Evolutionary conservation across 2,113 vertebrate genomes (phyloP).

Genomic region (Periophthalmus modestus): DNA sequence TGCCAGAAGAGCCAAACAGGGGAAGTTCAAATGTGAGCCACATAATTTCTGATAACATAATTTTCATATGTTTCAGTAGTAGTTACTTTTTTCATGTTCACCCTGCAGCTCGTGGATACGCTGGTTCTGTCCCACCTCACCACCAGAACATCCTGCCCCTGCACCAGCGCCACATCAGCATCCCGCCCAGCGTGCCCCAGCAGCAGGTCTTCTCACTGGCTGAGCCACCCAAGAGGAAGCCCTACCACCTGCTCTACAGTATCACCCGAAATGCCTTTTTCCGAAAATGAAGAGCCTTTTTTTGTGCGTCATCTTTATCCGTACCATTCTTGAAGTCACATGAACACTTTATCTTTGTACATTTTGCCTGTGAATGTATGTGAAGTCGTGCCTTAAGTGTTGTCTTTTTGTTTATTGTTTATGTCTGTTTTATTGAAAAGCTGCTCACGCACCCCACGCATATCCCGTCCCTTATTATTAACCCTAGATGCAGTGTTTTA

Average conservation of each 20-base stretch:
- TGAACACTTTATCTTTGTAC: conserved; percentile 40
- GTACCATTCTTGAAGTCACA: conserved; percentile 49
- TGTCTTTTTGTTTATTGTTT: conserved; percentile 27
- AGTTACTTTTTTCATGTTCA: conserved; percentile 7
- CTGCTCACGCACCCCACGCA: conserved; percentile 55
- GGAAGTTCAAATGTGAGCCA: conserved; percentile 89
- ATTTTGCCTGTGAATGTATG: conserved; percentile 42
- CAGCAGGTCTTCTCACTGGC: conserved; percentile 95
- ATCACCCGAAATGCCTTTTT: conserved; percentile 89
- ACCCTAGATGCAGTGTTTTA: conserved; percentile 40
- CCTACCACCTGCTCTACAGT: conserved; percentile 88
- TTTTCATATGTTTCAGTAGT: neutral
- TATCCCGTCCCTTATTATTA: conserved; percentile 27
- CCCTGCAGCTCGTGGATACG: conserved; percentile 81
- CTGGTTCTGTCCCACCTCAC: conserved; percentile 76
- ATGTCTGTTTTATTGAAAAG: conserved; percentile 52
- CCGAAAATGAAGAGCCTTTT: conserved; percentile 78
- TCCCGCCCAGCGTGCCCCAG: conserved; percentile 92
- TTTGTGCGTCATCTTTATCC: neutral
- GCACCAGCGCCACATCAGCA: conserved; percentile 93
- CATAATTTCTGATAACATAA: neutral
- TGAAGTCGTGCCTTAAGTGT: conserved; percentile 39
- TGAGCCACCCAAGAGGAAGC: conserved; percentile 90
- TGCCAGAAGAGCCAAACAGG: conserved; percentile 87
- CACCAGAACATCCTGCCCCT: conserved; percentile 89